Evolutionary conservation across 2,888 invertebrate species (phyloP), one percentile per base, ranked within the genome.

Genomic region (Diarsia rubi): DNA sequence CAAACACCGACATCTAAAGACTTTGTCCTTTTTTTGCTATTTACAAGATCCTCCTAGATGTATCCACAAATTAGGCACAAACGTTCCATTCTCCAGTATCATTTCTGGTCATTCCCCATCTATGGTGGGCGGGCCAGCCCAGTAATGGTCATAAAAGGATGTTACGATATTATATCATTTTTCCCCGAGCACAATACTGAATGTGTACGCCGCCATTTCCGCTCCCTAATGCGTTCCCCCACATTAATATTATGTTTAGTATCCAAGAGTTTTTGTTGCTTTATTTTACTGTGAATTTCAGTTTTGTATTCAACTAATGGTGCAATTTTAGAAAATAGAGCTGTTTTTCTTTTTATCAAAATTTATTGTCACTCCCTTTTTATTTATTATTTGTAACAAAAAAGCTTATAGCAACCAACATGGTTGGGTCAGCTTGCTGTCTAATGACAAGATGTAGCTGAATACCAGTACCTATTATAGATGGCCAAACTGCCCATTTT

Each of bases 151-250:
- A 94, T 94, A 91, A 95, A 95, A 94, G 95, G 95, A 95, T 96
- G 96, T 95, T 95, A 95, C 94, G 93, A 96, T 94, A 95, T 96
- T 94, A 95, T 95, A 94, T 95, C 96, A 96, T 96, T 96, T 96
- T 95, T 95, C 95, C 91, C 91, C 90, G 88, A 82, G 88, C 92
- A 95, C 95, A 95, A 96, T 93, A 91, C 90, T 86, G 88, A 87
- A 91, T 92, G 92, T 93, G 93, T 92, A 91, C 92, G 90, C 91
- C 88, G 87, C 94, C 95, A 93, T 94, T 95, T 96, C 96, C 96
- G 89, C 89, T 74, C 90, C 91, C 94, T 96, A 96, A 96, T 96
- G 96, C 95, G 92, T 91, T 89, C 88, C 88, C 88, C 84, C 86
- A 89, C 92, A 93, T 93, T 94, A 91, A 92, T 91, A 88, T 92